These are phyloP conservation scores for Petrocephalus sullivani DNA, from an alignment of 2,797 vertebrate species.

Conservation along the genomic window DNA sequence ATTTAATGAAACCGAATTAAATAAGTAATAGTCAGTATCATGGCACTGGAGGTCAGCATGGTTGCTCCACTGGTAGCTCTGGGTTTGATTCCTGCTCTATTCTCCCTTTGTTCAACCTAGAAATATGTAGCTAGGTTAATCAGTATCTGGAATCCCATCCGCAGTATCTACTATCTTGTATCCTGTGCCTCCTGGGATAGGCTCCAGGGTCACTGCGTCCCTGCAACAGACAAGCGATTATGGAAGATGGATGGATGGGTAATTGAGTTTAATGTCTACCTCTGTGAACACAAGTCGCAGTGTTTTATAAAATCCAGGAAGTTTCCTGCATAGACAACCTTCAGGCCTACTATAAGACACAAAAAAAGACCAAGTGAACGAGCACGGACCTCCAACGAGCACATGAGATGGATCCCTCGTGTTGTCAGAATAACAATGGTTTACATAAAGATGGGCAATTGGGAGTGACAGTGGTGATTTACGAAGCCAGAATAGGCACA, in stretches of 20 bases:
- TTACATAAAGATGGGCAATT: slow-evolving; percentile 41
- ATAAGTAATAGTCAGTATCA: background rate
- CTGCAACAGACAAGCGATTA: background rate
- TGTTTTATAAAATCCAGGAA: background rate
- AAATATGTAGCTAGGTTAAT: background rate
- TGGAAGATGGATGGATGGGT: background rate
- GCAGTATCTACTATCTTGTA: background rate
- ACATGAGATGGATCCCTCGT: slow-evolving; percentile 41
- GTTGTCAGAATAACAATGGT: slow-evolving; percentile 56
- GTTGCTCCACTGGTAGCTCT: background rate
- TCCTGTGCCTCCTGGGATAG: background rate
- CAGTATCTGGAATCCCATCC: background rate
- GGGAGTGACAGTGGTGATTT: slow-evolving; percentile 53
- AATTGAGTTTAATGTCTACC: background rate
- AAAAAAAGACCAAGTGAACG: background rate
- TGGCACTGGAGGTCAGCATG: background rate
- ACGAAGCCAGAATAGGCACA: slow-evolving; percentile 6
- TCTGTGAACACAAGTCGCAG: background rate
- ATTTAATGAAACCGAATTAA: background rate
- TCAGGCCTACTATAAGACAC: background rate
- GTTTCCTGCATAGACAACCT: background rate
- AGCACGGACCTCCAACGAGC: background rate
- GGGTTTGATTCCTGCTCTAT: background rate
- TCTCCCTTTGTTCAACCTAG: background rate
- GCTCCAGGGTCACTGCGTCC: background rate